These are phyloP conservation scores for Plodia interpunctella DNA, from an alignment of 1,140 invertebrate genomes.

Conservation along the genomic window DNA sequence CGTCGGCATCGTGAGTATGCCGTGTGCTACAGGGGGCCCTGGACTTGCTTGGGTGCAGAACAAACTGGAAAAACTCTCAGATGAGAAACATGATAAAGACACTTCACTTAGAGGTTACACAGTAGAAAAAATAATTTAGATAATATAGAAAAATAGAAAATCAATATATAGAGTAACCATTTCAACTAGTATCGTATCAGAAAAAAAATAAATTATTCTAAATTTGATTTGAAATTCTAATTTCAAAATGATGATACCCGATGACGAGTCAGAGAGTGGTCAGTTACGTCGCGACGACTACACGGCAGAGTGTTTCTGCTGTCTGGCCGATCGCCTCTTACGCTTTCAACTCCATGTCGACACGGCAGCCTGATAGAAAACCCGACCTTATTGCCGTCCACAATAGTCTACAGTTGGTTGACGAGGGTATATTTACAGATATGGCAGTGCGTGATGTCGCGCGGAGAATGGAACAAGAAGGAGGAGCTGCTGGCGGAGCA, in stretches of 20 bases:
- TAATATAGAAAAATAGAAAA: too few relatives aligned
- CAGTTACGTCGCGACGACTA: slow-evolving; percentile 6
- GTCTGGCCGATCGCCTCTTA: slow-evolving; percentile 13
- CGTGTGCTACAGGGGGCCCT: too few relatives aligned
- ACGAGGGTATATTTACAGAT: slow-evolving; percentile 75
- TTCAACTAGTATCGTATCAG: too few relatives aligned
- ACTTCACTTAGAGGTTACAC: too few relatives aligned
- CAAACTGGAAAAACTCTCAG: too few relatives aligned
- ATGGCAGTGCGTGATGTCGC: slow-evolving; percentile 95
- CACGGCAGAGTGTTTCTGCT: slow-evolving; percentile 49
- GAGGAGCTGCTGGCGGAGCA: slow-evolving; percentile 97
- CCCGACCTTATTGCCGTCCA: slow-evolving; percentile 8
- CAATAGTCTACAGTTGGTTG: too few relatives aligned
- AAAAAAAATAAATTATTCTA: too few relatives aligned
- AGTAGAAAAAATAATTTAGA: too few relatives aligned
- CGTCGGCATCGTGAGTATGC: slow-evolving; percentile 83
- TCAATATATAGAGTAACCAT: too few relatives aligned
- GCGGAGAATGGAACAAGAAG: slow-evolving; percentile 98
- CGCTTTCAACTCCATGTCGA: slow-evolving; percentile 40
- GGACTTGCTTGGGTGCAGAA: too few relatives aligned
- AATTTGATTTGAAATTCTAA: slow-evolving; percentile 23
- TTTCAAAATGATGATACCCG: slow-evolving; percentile 62
- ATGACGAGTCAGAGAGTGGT: slow-evolving; percentile 65
- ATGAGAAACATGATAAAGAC: too few relatives aligned
- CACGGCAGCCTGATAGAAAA: slow-evolving; percentile 55